Evolutionary conservation across 1,140 invertebrate species (phyloP).

Genomic region (Alviniconcha marisindica): DNA sequence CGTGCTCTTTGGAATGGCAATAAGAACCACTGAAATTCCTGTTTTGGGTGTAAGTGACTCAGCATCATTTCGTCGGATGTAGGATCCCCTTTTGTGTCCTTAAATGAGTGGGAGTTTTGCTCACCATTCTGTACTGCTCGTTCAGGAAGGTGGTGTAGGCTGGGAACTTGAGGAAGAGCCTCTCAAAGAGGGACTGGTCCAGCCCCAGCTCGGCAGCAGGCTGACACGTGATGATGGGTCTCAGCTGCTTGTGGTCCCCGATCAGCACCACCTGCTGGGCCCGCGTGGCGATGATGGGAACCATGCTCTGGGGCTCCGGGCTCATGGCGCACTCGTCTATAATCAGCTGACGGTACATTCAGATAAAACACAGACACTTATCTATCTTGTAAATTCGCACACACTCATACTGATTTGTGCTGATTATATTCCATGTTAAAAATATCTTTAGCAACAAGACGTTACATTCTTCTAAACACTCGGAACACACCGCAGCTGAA

Average conservation of each 20-base stretch:
- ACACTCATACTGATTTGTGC: too few species aligned
- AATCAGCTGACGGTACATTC: constrained; percentile 41
- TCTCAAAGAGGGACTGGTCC: constrained; percentile 67
- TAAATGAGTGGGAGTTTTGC: too few species aligned
- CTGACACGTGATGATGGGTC: constrained; percentile 61
- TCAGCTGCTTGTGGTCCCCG: constrained; percentile 69
- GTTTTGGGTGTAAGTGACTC: too few species aligned
- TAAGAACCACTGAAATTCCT: too few species aligned
- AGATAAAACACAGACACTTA: not conserved
- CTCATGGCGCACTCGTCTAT: constrained; percentile 72
- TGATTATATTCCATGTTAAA: too few species aligned
- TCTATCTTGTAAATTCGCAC: too few species aligned
- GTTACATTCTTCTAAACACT: too few species aligned
- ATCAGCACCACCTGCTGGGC: constrained; percentile 68
- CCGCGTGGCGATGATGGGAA: constrained; percentile 60
- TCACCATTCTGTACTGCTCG: constrained; percentile 71
- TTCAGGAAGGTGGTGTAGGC: constrained; percentile 50
- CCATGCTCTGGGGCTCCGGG: constrained; percentile 65
- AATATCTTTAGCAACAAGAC: too few species aligned
- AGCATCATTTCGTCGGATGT: too few species aligned
- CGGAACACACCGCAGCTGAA: too few species aligned
- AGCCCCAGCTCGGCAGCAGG: constrained; percentile 61
- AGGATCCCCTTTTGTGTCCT: too few species aligned
- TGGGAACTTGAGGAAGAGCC: constrained; percentile 50
- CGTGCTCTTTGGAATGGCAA: too few species aligned